These are phyloP conservation scores for Drosophila kanekoi DNA, from an alignment of 2,888 invertebrate species.

Conservation along the genomic window DNA sequence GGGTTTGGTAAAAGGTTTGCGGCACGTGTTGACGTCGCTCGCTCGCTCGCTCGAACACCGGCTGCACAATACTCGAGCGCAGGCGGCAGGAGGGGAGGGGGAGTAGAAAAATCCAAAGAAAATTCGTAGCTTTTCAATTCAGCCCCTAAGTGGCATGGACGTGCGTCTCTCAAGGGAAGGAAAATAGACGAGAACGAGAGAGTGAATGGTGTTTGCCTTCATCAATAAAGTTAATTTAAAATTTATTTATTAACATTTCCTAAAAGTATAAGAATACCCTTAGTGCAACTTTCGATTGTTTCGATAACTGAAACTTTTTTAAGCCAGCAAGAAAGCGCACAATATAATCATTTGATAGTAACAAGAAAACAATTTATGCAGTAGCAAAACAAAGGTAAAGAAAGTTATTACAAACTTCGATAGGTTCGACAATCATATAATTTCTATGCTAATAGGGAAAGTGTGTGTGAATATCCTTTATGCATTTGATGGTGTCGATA, in stretches of 20 bases:
- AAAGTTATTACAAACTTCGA: too few relatives aligned
- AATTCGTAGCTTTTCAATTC: slow-evolving; percentile 56
- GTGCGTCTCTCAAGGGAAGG: slow-evolving; percentile 23
- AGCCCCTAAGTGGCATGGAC: slow-evolving; percentile 61
- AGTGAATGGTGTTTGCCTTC: slow-evolving; percentile 12
- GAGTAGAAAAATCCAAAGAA: slow-evolving; percentile 38
- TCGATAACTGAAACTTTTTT: slow-evolving; percentile 1
- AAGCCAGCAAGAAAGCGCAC: too few relatives aligned
- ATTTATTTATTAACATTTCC: slow-evolving; percentile 46
- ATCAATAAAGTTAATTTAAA: slow-evolving; percentile 56
- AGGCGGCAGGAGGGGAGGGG: background rate
- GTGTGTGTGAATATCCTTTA: background rate
- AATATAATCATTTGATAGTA: background rate
- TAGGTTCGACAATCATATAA: too few relatives aligned
- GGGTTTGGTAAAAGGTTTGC: slow-evolving; percentile 51
- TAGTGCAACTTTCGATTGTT: slow-evolving; percentile 6
- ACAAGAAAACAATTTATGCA: background rate
- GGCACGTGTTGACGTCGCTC: slow-evolving; percentile 57
- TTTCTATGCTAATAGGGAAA: too few relatives aligned
- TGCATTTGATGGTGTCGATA: background rate
- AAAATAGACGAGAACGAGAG: slow-evolving; percentile 4
- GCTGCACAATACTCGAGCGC: slow-evolving; percentile 25
- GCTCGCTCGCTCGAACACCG: slow-evolving; percentile 1
- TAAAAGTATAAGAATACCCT: background rate
- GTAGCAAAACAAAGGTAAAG: background rate